Evolutionary conservation across 2,797 vertebrate genomes (phyloP), one percentile per base, ranked within the genome.

Genomic region (Gymnoscopelus microlampas): DNA sequence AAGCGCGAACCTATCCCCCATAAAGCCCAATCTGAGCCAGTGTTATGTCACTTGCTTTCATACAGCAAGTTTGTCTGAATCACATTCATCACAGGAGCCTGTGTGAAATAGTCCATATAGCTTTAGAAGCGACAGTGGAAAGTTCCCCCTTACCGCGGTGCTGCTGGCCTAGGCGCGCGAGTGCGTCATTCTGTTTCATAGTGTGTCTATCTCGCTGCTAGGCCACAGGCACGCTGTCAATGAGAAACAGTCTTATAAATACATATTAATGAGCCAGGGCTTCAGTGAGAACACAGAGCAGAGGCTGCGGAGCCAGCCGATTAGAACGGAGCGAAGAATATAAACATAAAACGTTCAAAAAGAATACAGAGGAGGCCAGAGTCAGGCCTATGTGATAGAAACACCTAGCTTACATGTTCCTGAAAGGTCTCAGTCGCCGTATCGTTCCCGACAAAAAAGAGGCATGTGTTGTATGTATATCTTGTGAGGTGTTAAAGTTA

Each of bases 41-140:
- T 80, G 80, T 77, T 76, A 77, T 77, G 81, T 89, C 82, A 84
- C 90, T 86, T 86, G 84, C 85, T 86, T 84, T 84, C 82, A 83
- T 71, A 48, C 19, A 49, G 87, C 88, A 88, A 89, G 86, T 60
- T 82, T 81, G 84, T 88, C 87, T 71, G 75, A 83, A 65, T 83
- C 82, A 49, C 74, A 81, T 85, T 83, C 67, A 83, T 89, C 83
- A 81, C 80, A 82, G 80, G 59, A 5, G 53, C 79, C 68, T 83
- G 87, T 77, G 74, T 75, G 72, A 83, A 88, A 89, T 78, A 83
- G 74, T 78, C 82, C 74, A 68, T 70, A 73, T 70, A 73, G 79
- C 74, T 80, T 88, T 68, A 71, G 73, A 82, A 80, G 76, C 58
- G 66, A 63, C 70, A 68, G 68, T 56, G 64, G 54, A 80, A 61